Conservation (phyloP, 2,797 vertebrate species). For the Lophura swinhoii region DNA sequence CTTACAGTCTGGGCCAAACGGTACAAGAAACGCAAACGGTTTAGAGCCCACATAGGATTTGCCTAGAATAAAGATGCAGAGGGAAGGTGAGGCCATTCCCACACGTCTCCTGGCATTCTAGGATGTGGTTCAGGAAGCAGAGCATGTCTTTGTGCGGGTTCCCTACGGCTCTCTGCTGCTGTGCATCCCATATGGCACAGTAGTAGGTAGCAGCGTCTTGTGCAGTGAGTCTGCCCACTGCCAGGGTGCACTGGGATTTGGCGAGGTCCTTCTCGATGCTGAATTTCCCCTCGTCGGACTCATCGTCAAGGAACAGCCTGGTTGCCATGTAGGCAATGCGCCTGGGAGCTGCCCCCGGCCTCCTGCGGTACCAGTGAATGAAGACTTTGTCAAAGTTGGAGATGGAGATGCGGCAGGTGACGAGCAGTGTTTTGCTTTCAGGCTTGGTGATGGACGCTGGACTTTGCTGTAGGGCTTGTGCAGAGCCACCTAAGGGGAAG, state of each 20-base stretch:
- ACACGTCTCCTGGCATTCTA: too few relatives aligned
- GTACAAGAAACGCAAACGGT: too few relatives aligned
- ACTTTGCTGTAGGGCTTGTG: not conserved
- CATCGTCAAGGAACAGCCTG: not conserved
- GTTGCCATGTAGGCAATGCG: not conserved
- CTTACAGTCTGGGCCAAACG: not conserved
- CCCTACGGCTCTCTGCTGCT: not conserved
- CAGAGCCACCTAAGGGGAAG: not conserved
- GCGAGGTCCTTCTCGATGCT: not conserved
- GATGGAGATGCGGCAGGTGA: not conserved
- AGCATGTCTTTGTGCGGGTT: constrained; percentile 25
- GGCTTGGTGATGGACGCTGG: constrained; percentile 12
- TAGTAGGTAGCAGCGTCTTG: constrained; percentile 48
- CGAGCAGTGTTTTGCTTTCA: not conserved
- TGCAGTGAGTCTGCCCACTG: not conserved
- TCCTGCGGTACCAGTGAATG: constrained; percentile 47
- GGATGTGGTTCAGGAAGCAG: not conserved
- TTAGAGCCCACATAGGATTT: too few relatives aligned
- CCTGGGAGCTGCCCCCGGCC: not conserved
- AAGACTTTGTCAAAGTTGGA: not conserved
- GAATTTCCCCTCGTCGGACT: not conserved
- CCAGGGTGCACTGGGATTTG: constrained; percentile 5
- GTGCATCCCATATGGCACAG: constrained; percentile 36
- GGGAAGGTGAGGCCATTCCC: too few relatives aligned
- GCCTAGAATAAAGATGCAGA: too few relatives aligned